Evolutionary conservation across 2,113 vertebrate species (phyloP), one percentile per base, ranked within the genome.

Genomic region (Scatophagus argus): DNA sequence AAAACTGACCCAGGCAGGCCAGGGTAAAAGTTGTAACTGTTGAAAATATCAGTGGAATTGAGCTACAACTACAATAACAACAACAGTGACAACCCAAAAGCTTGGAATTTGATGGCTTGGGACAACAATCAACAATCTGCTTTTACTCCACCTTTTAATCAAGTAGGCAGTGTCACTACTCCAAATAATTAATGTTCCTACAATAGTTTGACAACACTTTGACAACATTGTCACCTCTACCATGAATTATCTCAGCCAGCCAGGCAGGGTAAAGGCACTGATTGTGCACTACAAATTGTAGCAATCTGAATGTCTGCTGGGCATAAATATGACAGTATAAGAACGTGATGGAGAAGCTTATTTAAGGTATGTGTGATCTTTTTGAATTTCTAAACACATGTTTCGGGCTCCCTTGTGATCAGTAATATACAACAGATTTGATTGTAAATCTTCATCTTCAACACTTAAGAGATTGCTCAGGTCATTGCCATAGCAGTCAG

Each of bases 381-480:
- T 52, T 8, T 76, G n/a, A 47, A 74, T 29, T 3, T 74, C 29
- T 75, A 39, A 74, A 51, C 36, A 49, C 70, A 25, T 10, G 51
- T 74, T 39, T 36, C 14, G 25, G 55, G 10, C 34, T 34, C 51
- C 36, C 55, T 63, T 58, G 64, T 63, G 54, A 79, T 64, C n/a
- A n/a, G 43, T 79, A 81, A 81, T 72, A 34, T 62, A 80, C 49
- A 63, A 61, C 68, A 76, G 56, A 21, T 55, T 23, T 23, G 29
- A 51, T 34, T 14, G 61, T 75, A 49, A 68, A 75, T 87, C 59
- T 39, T 58, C 5, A 31, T 61, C 59, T 67, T 54, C 44, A 25
- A 4, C 39, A 31, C 69, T 70, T 19, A 17, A 25, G 29, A 34
- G 52, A 47, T 1, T 21, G 11, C 59, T 72, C 32, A 23, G 58